phyloP scores from a whole-genome alignment of 2,113 vertebrate species.

The Ancistrus triradiatus region DNA sequence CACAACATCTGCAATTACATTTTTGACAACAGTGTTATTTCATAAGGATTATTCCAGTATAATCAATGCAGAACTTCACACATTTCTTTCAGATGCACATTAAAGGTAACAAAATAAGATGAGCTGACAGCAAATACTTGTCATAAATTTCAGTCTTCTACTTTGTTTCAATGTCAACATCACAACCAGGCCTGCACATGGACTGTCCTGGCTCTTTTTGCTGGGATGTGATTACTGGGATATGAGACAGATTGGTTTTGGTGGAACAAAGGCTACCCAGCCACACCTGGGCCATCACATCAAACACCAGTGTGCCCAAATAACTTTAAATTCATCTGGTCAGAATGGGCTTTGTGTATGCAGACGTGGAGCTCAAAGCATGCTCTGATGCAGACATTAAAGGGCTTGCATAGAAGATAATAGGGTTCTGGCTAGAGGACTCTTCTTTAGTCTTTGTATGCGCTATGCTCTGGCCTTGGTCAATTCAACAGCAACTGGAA shows the following conservation, averaged over 20 bases:
- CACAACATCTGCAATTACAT: no score
- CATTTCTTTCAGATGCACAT: no score
- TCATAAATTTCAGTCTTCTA: no score
- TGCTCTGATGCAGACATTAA: conserved; percentile 45
- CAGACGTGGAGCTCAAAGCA: conserved; percentile 39
- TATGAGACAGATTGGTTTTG: conserved; percentile 7
- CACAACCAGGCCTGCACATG: neutral
- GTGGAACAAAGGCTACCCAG: conserved; percentile 35
- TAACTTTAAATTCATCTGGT: conserved; percentile 42
- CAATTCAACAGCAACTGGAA: conserved; percentile 9
- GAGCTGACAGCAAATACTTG: no score
- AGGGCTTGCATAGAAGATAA: conserved; percentile 42
- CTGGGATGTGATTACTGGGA: conserved; percentile 3
- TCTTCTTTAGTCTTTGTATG: conserved; percentile 32
- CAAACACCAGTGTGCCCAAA: conserved; percentile 40
- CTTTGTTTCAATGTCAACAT: neutral
- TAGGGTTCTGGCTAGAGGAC: conserved; percentile 30
- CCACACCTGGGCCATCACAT: conserved; percentile 45
- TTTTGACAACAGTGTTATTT: no score
- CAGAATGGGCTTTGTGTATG: conserved; percentile 31
- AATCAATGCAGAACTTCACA: no score
- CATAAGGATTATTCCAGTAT: no score
- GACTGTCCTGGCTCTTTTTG: neutral
- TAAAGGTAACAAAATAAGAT: no score
- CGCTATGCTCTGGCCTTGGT: conserved; percentile 24